Base-by-base conservation (phyloP, 2,888 invertebrate species). In the Lissocephala sabroskyi region DNA sequence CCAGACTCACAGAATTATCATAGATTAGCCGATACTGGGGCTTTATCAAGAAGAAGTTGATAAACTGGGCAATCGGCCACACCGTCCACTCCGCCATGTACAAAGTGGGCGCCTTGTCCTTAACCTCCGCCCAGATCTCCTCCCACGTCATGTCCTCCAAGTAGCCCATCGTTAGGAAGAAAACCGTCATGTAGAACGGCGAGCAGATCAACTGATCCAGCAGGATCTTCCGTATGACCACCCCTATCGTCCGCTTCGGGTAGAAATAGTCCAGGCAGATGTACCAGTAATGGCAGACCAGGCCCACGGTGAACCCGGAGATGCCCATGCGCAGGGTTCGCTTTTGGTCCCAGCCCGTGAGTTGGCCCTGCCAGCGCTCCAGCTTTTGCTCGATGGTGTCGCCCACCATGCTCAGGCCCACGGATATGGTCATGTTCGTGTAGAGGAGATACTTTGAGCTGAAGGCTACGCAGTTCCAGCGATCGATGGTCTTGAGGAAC, bases 61-160 rank as follows among this genome's bases (percentile, higher is more conserved):
- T 86, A 18, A 94, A 85, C 82, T 97, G 96, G 1, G 95, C 95
- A 1, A 93, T 92, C 0, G 96, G 96, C 96, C 96, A 96, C 13
- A 97, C 89, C 3, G 92, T 78, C 93, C 95, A 96, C 80, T 97
- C 96, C 0, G 94, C 95, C 45, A 88, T 85, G 75, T 94, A 95
- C 3, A 96, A 84, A 53, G 86, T 88, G 85, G 88, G 87, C 18
- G 92, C 93, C 82, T 95, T 96, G 5, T 87, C 85, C 55, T 84
- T 85, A 3, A 93, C 86, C 84, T 94, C 93, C 28, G 86, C 81
- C 42, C 87, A 85, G 44, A 93, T 87, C 63, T 90, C 89, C 16
- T 86, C 79, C 56, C 86, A 79, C 2, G 87, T 86, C 42, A 87
- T 85, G 10, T 87, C 86, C 84, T 95, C 94, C 65, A 95, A 85